Percentiles rank a stretch among this genome's conserved stretches.
Evolutionary conservation across 2,797 vertebrate species (phyloP).

Genomic region (Enteromius thamalakanensis): DNA sequence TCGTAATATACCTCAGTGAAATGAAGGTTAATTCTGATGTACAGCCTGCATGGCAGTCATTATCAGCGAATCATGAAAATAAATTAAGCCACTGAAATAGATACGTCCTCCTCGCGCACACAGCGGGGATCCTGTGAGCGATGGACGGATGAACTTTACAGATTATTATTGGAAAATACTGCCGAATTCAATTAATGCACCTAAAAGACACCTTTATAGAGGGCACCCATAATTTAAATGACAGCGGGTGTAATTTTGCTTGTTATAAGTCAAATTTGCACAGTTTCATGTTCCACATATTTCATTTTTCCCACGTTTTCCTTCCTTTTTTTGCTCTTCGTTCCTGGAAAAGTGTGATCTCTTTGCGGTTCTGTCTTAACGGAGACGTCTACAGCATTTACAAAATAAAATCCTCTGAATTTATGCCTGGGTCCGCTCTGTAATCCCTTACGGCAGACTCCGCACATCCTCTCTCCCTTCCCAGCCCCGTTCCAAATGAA

Average conservation of each 20-base stretch:
- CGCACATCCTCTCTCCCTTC: slow-evolving; percentile 28
- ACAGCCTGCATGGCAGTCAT: slow-evolving; percentile 99
- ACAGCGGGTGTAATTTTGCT: slow-evolving; percentile 99
- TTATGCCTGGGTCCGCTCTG: slow-evolving; percentile 56
- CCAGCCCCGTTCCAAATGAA: slow-evolving; percentile 48
- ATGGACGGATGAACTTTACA: slow-evolving; percentile 99
- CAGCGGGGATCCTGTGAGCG: slow-evolving; percentile 98
- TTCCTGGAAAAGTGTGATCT: slow-evolving; percentile 54
- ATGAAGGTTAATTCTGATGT: slow-evolving; percentile 99
- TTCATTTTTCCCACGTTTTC: slow-evolving; percentile 72
- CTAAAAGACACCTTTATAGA: slow-evolving; percentile 99
- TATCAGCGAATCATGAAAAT: slow-evolving; percentile 99
- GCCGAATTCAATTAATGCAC: slow-evolving; percentile 99
- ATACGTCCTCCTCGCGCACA: slow-evolving; percentile 95
- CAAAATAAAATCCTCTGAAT: slow-evolving; percentile 51
- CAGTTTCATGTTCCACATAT: slow-evolving; percentile 98
- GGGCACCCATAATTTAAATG: slow-evolving; percentile 99
- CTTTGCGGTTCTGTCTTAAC: slow-evolving; percentile 42
- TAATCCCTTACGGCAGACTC: slow-evolving; percentile 70
- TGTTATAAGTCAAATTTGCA: slow-evolving; percentile 99
- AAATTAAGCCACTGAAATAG: slow-evolving; percentile 99
- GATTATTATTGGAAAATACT: slow-evolving; percentile 99
- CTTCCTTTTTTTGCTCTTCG: slow-evolving; percentile 47
- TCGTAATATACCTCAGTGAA: slow-evolving; percentile 99
- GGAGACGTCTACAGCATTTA: slow-evolving; percentile 49